Conservation (phyloP, 1,140 invertebrate species). For the Lasaia peninsularis region DNA sequence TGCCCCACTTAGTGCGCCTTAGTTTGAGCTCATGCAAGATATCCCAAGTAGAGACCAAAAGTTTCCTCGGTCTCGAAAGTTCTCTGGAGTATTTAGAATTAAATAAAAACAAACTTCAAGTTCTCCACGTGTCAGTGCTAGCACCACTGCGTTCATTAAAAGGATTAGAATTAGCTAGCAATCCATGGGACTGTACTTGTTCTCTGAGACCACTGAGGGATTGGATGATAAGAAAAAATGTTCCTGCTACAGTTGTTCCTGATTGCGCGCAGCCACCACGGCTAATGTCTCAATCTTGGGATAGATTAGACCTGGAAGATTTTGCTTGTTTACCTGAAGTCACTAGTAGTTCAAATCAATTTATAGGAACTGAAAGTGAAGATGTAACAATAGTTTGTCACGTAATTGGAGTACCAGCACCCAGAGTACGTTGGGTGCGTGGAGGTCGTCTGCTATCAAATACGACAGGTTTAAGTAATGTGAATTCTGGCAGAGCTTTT, state of each 20-base stretch:
- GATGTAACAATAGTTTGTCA: constrained; percentile 86
- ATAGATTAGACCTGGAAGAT: constrained; percentile 86
- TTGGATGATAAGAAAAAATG: constrained; percentile 88
- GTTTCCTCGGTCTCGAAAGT: constrained; percentile 84
- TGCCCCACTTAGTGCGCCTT: constrained; percentile 84
- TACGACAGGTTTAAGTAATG: constrained; percentile 68
- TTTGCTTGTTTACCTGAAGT: constrained; percentile 88
- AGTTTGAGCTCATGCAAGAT: constrained; percentile 86
- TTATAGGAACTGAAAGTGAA: constrained; percentile 81
- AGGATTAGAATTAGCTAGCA: constrained; percentile 85
- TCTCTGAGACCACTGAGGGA: constrained; percentile 83
- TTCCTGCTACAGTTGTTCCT: constrained; percentile 82
- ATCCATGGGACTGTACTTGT: constrained; percentile 91
- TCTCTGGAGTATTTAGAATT: constrained; percentile 86
- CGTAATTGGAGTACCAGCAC: constrained; percentile 83
- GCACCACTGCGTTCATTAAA: constrained; percentile 83
- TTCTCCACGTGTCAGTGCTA: constrained; percentile 81
- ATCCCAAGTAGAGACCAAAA: constrained; percentile 80
- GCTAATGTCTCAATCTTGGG: constrained; percentile 82
- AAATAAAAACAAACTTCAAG: constrained; percentile 84
- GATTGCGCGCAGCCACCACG: constrained; percentile 81
- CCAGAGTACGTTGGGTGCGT: constrained; percentile 77
- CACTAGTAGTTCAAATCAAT: constrained; percentile 71
- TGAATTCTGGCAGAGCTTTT: constrained; percentile 65
- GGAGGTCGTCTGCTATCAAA: constrained; percentile 76